Evolutionary conservation across 2,888 invertebrate species (phyloP), one percentile per base, ranked within the genome.

Genomic region (Lithosia quadra): DNA sequence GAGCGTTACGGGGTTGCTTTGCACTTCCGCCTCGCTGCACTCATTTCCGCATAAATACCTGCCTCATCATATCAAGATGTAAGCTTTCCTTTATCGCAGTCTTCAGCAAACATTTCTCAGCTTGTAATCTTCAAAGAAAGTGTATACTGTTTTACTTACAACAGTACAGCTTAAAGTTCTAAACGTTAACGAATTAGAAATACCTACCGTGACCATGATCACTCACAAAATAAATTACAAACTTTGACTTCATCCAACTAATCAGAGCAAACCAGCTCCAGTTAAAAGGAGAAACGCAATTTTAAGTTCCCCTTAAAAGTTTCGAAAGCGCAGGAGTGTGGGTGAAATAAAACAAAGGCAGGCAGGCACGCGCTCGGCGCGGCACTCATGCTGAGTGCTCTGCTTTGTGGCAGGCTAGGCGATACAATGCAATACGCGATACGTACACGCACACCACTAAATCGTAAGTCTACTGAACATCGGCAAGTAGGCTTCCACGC

Each of bases 311-410:
- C 86, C 90, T 91, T 90, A 90, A 92, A 93, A 93, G 92, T 93
- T 93, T 92, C 86, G 86, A 91, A 92, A 91, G 91, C 86, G 88
- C 85, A 91, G 92, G 88, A 91, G 92, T 91, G 90, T 91, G 92
- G 88, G 93, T 91, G 92, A 92, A 91, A 93, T 93, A 93, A 92
- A 94, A 94, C 94, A 94, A 94, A 93, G 90, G 91, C 88, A 86
- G 87, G 89, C 90, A 86, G 87, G 90, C 90, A 90, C 91, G 90
- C 92, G 92, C 89, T 88, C 91, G 90, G 86, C 87, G 86, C 89
- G 90, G 89, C 92, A 94, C 94, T 94, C 93, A 86, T 90, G 88
- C 91, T 92, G 93, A 94, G 94, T 94, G 93, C 92, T 92, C 91
- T 90, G 94, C 93, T 93, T 94, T 94, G 93, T 92, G 91, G 90